A percentile compares a stretch with the other conserved stretches of the same genome.
phyloP scores from a whole-genome alignment of 1,140 invertebrate species.

The Agraylea sexmaculata region DNA sequence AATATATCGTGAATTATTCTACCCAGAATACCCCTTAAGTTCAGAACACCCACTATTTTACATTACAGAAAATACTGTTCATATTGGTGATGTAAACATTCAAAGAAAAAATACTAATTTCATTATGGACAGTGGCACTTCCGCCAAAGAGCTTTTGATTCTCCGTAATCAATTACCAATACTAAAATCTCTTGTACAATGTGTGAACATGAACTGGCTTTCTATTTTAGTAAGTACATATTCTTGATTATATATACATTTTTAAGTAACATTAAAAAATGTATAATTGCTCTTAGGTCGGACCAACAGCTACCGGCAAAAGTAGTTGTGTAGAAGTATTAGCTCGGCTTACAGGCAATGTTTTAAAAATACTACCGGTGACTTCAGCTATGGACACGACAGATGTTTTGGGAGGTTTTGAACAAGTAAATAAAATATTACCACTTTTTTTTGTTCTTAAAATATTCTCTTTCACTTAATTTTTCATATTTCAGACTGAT shows the following conservation, averaged over 20 bases:
- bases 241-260: background rate
- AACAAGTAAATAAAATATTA: slow-evolving; percentile 60
- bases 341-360: slow-evolving; percentile 59
- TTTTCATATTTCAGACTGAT: slow-evolving; percentile 45
- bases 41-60: slow-evolving; percentile 35
- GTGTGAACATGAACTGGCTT: slow-evolving; percentile 86
- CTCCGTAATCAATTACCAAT: slow-evolving; percentile 52
- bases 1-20: slow-evolving; percentile 50
- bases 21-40: slow-evolving; percentile 36
- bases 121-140: slow-evolving; percentile 30
- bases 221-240: slow-evolving; percentile 61
- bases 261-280: background rate
- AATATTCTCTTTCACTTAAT: background rate
- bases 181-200: slow-evolving; percentile 67
- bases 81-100: slow-evolving; percentile 47
- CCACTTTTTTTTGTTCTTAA: background rate
- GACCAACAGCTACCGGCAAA: slow-evolving; percentile 69
- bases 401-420: slow-evolving; percentile 90
- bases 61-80: slow-evolving; percentile 39
- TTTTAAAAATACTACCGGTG: slow-evolving; percentile 67
- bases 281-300: slow-evolving; percentile 50
- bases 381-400: slow-evolving; percentile 92
- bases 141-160: slow-evolving; percentile 42
- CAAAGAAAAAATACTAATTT: slow-evolving; percentile 31
- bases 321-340: slow-evolving; percentile 66